phyloP scores from a whole-genome alignment of 2,888 invertebrate species.

The Macrophya annulata region DNA sequence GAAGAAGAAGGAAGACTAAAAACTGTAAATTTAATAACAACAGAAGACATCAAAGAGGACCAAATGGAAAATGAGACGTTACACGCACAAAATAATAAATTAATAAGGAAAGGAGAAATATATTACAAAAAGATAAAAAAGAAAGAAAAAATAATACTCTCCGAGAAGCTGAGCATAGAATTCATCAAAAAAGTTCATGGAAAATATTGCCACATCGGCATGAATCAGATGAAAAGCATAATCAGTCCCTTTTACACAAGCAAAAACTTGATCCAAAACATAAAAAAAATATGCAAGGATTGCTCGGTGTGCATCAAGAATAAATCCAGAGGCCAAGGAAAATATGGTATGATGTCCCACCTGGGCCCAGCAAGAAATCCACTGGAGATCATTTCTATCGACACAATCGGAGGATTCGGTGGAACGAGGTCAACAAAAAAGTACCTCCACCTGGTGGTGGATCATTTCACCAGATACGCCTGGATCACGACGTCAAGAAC shows the following conservation, averaged over 20 bases:
- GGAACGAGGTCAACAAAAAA: conserved; percentile 62
- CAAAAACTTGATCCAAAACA: conserved; percentile 50
- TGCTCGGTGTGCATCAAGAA: conserved; percentile 60
- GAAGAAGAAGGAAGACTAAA: conserved; percentile 59
- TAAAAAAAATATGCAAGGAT: conserved; percentile 52
- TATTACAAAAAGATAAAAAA: conserved; percentile 45
- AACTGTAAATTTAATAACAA: conserved; percentile 59
- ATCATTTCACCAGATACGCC: conserved; percentile 60
- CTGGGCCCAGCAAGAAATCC: conserved; percentile 61
- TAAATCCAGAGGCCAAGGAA: conserved; percentile 58
- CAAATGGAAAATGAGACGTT: conserved; percentile 56
- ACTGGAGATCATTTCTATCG: conserved; percentile 63
- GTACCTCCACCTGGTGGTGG: conserved; percentile 62
- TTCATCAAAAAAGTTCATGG: conserved; percentile 57
- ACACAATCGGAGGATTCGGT: conserved; percentile 63
- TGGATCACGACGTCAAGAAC: conserved; percentile 59
- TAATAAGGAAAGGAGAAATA: conserved; percentile 22
- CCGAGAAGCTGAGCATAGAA: conserved; percentile 51
- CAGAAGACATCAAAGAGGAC: conserved; percentile 59
- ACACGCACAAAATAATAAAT: conserved; percentile 4
- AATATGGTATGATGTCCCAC: conserved; percentile 60
- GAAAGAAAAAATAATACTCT: conserved; percentile 57
- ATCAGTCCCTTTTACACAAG: conserved; percentile 55
- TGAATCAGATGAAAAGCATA: conserved; percentile 55
- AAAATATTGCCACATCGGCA: conserved; percentile 57